Conservation (phyloP, 2,797 vertebrate genomes). For the Pteropus rufus region DNA sequence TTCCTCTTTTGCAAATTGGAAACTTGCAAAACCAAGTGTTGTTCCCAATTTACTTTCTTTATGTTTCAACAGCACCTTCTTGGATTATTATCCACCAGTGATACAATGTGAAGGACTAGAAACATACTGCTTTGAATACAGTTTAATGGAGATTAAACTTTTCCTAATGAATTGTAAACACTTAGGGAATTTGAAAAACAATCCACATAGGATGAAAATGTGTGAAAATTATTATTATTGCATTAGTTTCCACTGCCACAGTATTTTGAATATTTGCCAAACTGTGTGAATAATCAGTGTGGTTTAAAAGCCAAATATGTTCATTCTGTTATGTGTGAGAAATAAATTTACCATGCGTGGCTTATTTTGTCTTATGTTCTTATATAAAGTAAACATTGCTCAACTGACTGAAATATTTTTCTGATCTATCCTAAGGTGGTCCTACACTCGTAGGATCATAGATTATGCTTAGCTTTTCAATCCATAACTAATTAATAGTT, state of each 20-base stretch:
- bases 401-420: neutral
- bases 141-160: constrained; percentile 23
- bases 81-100: neutral
- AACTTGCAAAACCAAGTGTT: neutral
- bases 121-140: constrained; percentile 9
- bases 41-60: neutral
- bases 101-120: neutral
- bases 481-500: neutral
- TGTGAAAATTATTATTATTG: constrained; percentile 70
- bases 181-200: neutral
- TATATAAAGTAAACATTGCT: constrained; percentile 2
- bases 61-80: neutral
- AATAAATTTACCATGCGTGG: constrained; percentile 22
- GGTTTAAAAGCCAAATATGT: constrained; percentile 43
- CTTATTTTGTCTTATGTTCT: neutral
- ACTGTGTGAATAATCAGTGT: constrained; percentile 72
- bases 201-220: constrained; percentile 58
- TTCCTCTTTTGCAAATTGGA: neutral
- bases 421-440: neutral
- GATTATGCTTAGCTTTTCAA: neutral
- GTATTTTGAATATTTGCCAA: constrained; percentile 78
- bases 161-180: constrained; percentile 25
- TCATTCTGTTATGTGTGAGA: neutral
- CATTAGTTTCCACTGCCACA: constrained; percentile 55
- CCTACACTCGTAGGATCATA: neutral